Evolutionary conservation across 2,113 vertebrate species (phyloP).

Genomic region (Lepus europaeus): DNA sequence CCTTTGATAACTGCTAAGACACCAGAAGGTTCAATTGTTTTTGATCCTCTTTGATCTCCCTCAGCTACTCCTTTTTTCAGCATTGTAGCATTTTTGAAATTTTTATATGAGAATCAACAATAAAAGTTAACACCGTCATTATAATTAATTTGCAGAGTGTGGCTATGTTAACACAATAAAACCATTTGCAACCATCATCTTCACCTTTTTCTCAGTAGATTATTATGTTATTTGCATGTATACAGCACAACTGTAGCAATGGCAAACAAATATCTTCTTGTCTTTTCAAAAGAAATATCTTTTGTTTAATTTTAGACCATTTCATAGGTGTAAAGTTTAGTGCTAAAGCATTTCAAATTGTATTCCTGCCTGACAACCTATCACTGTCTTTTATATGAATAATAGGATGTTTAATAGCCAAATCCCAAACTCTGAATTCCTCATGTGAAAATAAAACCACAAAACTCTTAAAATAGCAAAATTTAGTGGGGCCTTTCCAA

Average conservation of each 20-base stretch:
- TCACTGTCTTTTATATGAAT: neutral
- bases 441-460: conserved; percentile 57
- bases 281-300: conserved; percentile 29
- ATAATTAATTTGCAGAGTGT: conserved; percentile 65
- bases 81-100: conserved; percentile 71
- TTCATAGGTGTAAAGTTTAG: conserved; percentile 1
- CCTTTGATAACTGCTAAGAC: conserved; percentile 78
- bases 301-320: neutral
- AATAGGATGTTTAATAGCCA: conserved; percentile 20
- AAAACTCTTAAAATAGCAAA: neutral
- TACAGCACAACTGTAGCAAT: neutral
- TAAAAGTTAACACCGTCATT: conserved; percentile 60
- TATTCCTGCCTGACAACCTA: neutral
- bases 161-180: conserved; percentile 52
- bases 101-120: conserved; percentile 66
- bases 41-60: conserved; percentile 79
- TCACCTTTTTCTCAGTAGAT: conserved; percentile 5
- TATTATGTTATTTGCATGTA: conserved; percentile 1
- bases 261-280: neutral
- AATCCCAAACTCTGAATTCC: conserved; percentile 29
- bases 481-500: neutral
- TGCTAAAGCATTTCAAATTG: neutral
- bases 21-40: conserved; percentile 75
- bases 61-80: conserved; percentile 56
- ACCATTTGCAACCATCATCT: neutral